Evolutionary conservation across 2,797 vertebrate species (phyloP).

Genomic region (Chaetophractus vellerosus): DNA sequence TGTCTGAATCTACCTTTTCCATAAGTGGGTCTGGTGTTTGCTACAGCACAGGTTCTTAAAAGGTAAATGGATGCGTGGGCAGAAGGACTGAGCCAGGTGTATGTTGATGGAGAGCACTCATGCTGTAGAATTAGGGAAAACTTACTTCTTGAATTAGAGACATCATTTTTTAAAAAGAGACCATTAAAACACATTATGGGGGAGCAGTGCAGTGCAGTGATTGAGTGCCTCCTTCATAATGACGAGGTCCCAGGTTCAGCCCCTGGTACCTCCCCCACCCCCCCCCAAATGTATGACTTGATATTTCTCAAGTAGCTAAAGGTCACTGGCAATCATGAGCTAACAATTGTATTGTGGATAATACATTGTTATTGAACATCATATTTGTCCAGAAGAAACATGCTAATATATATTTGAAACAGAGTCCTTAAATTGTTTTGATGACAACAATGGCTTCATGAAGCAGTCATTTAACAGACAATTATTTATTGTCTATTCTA

Average conservation of each 20-base stretch:
- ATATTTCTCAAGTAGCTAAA: background rate
- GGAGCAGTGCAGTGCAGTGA: no score
- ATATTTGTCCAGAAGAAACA: background rate
- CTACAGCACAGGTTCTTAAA: background rate
- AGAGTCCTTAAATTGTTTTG: background rate
- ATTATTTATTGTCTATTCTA: background rate
- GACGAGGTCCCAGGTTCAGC: no score
- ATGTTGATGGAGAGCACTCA: rapidly evolving
- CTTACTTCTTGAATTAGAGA: background rate
- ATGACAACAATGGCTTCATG: background rate
- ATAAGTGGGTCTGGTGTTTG: rapidly evolving
- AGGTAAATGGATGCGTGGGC: background rate
- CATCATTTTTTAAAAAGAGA: background rate
- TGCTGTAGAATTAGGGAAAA: background rate
- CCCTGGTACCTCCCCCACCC: no score
- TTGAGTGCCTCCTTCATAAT: no score
- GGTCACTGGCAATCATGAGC: background rate
- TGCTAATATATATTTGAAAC: background rate
- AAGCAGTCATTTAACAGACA: background rate
- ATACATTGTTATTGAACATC: background rate
- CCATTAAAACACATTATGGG: background rate
- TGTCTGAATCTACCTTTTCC: no score
- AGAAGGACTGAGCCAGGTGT: rapidly evolving
- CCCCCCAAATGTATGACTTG: background rate
- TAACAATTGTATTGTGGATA: background rate